Evolutionary conservation across 2,113 vertebrate genomes (phyloP).

Genomic region (Spermophilus dauricus): DNA sequence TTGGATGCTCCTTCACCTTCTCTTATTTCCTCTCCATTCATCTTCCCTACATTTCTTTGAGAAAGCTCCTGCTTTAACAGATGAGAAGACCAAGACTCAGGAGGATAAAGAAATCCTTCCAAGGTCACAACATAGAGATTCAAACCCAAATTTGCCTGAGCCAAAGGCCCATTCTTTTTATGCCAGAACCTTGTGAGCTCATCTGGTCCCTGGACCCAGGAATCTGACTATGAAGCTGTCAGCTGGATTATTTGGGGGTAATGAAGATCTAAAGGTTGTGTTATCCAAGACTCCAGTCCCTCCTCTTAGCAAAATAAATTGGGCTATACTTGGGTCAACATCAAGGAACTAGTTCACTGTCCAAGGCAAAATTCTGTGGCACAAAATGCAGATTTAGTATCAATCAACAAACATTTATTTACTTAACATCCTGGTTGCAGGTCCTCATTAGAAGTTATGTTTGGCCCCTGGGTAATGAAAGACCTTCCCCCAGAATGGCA

Average conservation of each 20-base stretch:
- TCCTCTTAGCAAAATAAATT: not conserved
- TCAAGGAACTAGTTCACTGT: not conserved
- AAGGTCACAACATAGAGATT: slow-evolving; percentile 37
- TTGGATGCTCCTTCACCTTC: not conserved
- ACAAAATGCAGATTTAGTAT: not conserved
- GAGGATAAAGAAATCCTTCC: not conserved
- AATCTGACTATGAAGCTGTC: not conserved
- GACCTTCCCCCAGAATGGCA: not conserved
- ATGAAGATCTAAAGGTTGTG: not conserved
- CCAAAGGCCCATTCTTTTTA: not conserved
- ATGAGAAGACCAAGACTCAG: slow-evolving; percentile 13
- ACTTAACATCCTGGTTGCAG: not conserved
- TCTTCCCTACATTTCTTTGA: not conserved
- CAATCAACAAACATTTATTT: not conserved
- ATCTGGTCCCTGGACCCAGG: not conserved
- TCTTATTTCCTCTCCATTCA: not conserved
- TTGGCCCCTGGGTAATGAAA: not conserved
- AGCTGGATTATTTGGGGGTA: not conserved
- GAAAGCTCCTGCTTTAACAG: slow-evolving; percentile 27
- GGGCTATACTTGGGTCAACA: not conserved
- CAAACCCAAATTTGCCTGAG: not conserved
- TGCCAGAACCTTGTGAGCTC: not conserved
- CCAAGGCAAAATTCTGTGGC: not conserved
- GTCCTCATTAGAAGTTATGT: slow-evolving; percentile 29
- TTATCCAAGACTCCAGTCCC: not conserved